Conservation (phyloP, 2,888 invertebrate species). For the Phyllotreta striolata region DNA sequence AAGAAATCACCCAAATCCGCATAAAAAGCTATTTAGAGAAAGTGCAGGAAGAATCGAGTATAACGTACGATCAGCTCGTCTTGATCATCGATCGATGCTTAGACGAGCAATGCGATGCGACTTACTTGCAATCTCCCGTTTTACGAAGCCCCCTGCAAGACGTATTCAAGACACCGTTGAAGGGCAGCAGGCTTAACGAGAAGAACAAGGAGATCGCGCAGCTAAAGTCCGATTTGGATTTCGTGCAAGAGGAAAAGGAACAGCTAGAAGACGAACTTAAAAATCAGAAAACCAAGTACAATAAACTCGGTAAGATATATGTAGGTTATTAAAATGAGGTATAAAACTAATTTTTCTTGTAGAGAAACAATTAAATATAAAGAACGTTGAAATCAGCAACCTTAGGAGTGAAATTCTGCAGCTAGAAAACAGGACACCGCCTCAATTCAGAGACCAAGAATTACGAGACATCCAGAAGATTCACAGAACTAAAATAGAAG, state of each 20-base stretch:
- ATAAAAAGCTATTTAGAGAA: slow-evolving; percentile 56
- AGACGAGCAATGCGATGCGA: slow-evolving; percentile 28
- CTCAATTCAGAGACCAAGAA: slow-evolving; percentile 53
- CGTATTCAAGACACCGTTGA: slow-evolving; percentile 54
- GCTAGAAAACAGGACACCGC: slow-evolving; percentile 52
- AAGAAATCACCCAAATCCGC: slow-evolving; percentile 49
- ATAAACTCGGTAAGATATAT: slow-evolving; percentile 64
- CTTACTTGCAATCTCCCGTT: slow-evolving; percentile 38
- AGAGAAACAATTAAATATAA: slow-evolving; percentile 58
- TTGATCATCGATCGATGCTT: slow-evolving; percentile 47
- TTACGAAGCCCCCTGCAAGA: slow-evolving; percentile 53
- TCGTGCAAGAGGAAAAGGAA: slow-evolving; percentile 69
- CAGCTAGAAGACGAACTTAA: slow-evolving; percentile 69
- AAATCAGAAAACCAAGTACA: slow-evolving; percentile 64
- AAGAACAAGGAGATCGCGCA: slow-evolving; percentile 62
- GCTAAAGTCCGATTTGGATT: slow-evolving; percentile 67
- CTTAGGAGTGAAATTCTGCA: slow-evolving; percentile 54
- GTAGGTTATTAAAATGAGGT: neutral
- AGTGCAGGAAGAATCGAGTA: slow-evolving; percentile 39
- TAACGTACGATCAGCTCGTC: slow-evolving; percentile 49
- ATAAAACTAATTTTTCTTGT: slow-evolving; percentile 26
- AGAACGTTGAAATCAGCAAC: slow-evolving; percentile 57
- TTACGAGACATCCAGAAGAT: slow-evolving; percentile 51
- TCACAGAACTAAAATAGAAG: slow-evolving; percentile 63
- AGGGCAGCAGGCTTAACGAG: slow-evolving; percentile 49